Conservation (phyloP, 2,888 invertebrate species). For the Malthinus seriepunctatus region DNA sequence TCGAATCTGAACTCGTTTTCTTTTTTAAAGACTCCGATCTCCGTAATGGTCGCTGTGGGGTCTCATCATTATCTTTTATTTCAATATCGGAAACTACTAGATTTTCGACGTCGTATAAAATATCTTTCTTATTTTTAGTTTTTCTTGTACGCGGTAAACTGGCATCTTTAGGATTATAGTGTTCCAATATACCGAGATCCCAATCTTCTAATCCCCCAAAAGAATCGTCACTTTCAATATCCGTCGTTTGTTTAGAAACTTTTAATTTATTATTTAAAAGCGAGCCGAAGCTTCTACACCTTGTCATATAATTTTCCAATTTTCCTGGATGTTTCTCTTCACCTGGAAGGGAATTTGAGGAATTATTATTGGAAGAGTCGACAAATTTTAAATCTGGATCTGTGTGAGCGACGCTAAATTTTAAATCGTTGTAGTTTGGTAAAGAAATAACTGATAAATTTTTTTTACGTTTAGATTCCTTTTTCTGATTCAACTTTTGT, state of each 20-base stretch:
- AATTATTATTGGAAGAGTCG: conserved; percentile 39
- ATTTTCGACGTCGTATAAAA: conserved; percentile 47
- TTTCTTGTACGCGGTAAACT: conserved; percentile 48
- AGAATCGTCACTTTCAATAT: conserved; percentile 56
- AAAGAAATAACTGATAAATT: conserved; percentile 58
- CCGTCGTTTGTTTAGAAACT: conserved; percentile 44
- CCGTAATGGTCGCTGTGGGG: conserved; percentile 44
- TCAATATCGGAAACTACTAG: conserved; percentile 44
- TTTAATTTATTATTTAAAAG: conserved; percentile 53
- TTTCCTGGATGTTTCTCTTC: conserved; percentile 51
- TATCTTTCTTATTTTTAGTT: conserved; percentile 37
- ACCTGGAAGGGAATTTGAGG: conserved; percentile 44
- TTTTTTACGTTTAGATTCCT: conserved; percentile 51
- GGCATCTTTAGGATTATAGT: conserved; percentile 53
- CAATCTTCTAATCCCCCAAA: conserved; percentile 57
- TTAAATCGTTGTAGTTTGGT: conserved; percentile 59
- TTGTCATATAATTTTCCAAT: conserved; percentile 54
- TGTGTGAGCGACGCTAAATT: conserved; percentile 47
- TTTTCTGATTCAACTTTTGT: conserved; percentile 26
- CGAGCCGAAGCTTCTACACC: conserved; percentile 56
- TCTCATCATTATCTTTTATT: conserved; percentile 29
- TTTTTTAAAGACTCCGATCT: conserved; percentile 47
- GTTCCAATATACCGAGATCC: conserved; percentile 56
- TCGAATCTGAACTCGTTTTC: conserved; percentile 41
- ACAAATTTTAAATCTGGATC: conserved; percentile 39